A percentile compares a stretch with the other conserved stretches of the same genome.
Conservation (phyloP, 2,113 vertebrate species). For the Solenodon paradoxus region DNA sequence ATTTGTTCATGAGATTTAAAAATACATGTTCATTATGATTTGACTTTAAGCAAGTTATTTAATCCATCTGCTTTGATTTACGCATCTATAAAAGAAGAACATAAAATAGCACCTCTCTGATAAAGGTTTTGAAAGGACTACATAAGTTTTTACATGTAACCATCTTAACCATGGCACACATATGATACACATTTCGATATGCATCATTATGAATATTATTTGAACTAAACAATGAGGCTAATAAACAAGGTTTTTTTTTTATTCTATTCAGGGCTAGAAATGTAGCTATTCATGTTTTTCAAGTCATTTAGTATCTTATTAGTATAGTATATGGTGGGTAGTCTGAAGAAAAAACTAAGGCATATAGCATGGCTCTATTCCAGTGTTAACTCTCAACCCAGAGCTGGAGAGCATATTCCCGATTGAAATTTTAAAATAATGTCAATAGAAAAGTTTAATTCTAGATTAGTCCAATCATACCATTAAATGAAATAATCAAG, state of each 20-base stretch:
- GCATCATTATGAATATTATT: not conserved
- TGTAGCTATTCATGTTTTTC: not conserved
- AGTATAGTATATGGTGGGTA: not conserved
- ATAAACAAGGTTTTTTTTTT: not conserved
- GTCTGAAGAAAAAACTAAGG: not conserved
- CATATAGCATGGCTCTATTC: not conserved
- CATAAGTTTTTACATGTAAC: not conserved
- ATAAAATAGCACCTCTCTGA: not conserved
- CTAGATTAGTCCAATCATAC: not conserved
- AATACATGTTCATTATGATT: not conserved
- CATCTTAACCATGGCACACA: not conserved
- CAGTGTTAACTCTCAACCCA: not conserved
- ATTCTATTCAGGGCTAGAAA: not conserved
- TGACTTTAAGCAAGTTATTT: not conserved
- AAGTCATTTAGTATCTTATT: not conserved
- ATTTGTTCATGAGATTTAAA: constrained; percentile 21
- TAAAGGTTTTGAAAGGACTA: not conserved
- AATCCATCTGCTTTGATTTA: not conserved
- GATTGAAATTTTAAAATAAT: not conserved
- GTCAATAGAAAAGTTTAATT: not conserved
- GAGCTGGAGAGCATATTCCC: not conserved
- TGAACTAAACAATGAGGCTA: not conserved
- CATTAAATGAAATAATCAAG: not conserved
- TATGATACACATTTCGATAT: not conserved
- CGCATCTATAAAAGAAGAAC: not conserved